Evolutionary conservation across 2,888 invertebrate genomes (phyloP).

Genomic region (Cephus nigrinus): DNA sequence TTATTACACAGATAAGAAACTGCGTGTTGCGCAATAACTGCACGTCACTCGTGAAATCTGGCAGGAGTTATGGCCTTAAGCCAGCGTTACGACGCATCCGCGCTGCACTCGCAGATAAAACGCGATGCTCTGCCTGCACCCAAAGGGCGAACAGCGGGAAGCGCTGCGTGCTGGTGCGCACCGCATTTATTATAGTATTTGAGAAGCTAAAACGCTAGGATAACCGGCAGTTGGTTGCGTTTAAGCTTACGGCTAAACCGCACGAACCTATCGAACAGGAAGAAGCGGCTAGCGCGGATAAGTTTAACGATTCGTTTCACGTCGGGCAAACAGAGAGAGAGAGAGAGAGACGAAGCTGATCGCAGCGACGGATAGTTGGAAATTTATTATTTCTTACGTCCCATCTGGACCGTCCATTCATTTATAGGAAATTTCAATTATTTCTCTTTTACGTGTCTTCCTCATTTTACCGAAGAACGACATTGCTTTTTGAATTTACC

Average conservation of each 20-base stretch:
- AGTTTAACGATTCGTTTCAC: neutral
- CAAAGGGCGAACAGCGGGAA: too few relatives aligned
- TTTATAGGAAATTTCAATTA: neutral
- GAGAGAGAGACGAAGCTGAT: neutral
- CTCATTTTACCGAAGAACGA: too few relatives aligned
- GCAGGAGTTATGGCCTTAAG: neutral
- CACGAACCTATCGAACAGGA: neutral
- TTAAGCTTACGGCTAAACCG: neutral
- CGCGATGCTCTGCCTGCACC: too few relatives aligned
- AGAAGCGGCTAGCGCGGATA: neutral
- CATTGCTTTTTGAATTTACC: neutral
- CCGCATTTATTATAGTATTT: neutral
- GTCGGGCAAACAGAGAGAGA: neutral
- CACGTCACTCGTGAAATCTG: neutral
- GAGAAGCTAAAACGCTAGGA: neutral
- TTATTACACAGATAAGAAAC: neutral
- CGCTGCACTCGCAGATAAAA: neutral
- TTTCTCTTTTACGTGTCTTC: neutral
- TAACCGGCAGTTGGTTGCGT: neutral
- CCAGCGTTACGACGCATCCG: neutral
- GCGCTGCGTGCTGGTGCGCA: too few relatives aligned
- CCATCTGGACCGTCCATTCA: neutral
- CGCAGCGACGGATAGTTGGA: neutral
- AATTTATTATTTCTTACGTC: neutral
- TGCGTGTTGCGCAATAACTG: neutral